Conservation (phyloP, 2,888 invertebrate genomes). For the Coremacera marginata region DNA sequence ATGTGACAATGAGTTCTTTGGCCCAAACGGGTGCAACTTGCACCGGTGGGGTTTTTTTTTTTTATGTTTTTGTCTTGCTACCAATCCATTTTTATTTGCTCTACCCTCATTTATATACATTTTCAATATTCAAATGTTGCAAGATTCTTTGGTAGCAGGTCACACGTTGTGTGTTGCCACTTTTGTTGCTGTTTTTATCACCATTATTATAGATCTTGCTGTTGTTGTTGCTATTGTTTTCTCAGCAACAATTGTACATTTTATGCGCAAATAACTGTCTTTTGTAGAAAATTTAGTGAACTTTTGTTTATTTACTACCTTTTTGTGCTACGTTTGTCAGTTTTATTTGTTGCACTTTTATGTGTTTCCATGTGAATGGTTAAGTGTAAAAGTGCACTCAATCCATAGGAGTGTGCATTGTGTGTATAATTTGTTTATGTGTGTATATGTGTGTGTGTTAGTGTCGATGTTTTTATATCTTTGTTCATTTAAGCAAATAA, state of each 20-base stretch:
- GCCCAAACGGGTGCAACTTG: too few relatives aligned
- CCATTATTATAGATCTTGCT: neutral
- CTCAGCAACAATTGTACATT: neutral
- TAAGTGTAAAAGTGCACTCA: too few relatives aligned
- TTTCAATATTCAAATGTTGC: constrained; percentile 13
- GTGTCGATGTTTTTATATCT: too few relatives aligned
- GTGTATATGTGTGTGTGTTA: too few relatives aligned
- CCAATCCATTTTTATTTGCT: too few relatives aligned
- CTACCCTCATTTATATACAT: neutral
- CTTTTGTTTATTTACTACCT: constrained; percentile 15
- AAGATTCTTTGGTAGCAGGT: neutral
- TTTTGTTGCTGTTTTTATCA: neutral
- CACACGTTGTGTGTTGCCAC: neutral
- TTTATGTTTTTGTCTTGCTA: too few relatives aligned
- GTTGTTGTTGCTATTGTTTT: constrained; percentile 3
- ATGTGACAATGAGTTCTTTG: too few relatives aligned
- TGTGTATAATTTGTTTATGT: too few relatives aligned
- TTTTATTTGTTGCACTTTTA: constrained; percentile 7
- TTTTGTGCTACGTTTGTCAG: constrained; percentile 12
- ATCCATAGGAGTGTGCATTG: too few relatives aligned
- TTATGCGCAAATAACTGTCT: constrained; percentile 20
- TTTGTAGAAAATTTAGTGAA: neutral
- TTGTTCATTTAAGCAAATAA: too few relatives aligned
- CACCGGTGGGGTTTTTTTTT: too few relatives aligned
- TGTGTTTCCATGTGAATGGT: neutral